These are phyloP conservation scores for Gorsachius magnificus DNA, from an alignment of 2,797 vertebrate genomes.

Conservation along the genomic window DNA sequence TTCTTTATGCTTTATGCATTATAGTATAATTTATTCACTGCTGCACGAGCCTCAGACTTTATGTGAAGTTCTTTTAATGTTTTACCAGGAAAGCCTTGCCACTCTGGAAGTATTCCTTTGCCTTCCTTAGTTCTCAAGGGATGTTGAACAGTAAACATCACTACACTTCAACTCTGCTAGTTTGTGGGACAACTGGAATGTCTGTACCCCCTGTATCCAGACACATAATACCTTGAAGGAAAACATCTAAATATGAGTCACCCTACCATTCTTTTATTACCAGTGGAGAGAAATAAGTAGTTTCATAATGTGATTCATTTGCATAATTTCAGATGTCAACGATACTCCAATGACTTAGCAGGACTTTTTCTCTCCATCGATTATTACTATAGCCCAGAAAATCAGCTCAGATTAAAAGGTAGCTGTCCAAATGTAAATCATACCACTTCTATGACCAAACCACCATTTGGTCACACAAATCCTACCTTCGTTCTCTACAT, in stretches of 20 bases:
- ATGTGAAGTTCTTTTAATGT: not conserved
- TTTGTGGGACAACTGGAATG: not conserved
- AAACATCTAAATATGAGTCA: not conserved
- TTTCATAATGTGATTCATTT: not conserved
- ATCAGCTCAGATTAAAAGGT: not conserved
- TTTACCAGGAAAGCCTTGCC: not conserved
- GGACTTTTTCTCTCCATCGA: not conserved
- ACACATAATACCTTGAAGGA: not conserved
- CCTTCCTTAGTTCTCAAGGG: not conserved
- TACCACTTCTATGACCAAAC: not conserved
- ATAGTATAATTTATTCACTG: not conserved
- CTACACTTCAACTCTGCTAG: not conserved
- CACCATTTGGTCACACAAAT: not conserved
- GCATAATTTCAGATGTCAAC: not conserved
- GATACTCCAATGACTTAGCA: not conserved
- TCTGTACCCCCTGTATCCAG: not conserved
- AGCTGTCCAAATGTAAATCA: not conserved
- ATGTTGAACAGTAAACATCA: not conserved
- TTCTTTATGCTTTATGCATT: not conserved
- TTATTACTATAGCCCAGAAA: not conserved
- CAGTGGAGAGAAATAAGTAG: not conserved
- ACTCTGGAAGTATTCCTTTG: not conserved
- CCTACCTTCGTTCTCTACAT: not conserved
- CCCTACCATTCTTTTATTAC: not conserved
- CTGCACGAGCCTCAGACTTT: not conserved